Conservation (phyloP, 2,113 vertebrate species). For the Upupa epops region DNA sequence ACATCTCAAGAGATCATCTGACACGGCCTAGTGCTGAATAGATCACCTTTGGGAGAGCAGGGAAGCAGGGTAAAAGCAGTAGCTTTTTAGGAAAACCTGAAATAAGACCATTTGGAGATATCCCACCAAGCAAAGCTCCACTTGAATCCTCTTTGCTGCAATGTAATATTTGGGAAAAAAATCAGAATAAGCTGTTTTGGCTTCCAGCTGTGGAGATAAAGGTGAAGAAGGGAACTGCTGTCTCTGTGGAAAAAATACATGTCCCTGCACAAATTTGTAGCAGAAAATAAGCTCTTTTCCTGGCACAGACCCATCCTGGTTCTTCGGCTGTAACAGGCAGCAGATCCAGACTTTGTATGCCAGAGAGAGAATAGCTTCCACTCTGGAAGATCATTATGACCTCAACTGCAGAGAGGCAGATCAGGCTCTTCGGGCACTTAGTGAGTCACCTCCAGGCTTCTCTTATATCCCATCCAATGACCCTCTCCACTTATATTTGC, state of each 20-base stretch:
- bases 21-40: accelerated
- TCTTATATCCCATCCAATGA: neutral
- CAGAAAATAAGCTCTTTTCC: neutral
- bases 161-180: neutral
- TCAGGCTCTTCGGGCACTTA: neutral
- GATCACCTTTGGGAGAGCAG: accelerated
- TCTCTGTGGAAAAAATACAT: neutral
- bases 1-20: neutral
- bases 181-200: neutral
- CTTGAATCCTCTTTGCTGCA: neutral
- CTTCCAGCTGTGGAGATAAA: neutral
- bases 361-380: neutral
- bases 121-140: neutral
- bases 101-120: neutral
- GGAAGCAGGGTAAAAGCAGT: neutral
- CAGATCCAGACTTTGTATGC: neutral
- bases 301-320: neutral
- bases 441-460: neutral
- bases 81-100: neutral
- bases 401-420: neutral
- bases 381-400: neutral
- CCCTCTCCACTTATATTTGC: neutral
- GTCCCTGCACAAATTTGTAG: neutral
- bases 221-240: neutral
- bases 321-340: neutral